Base-by-base conservation (phyloP, 2,888 invertebrate species). In the Perithous albicinctus region DNA sequence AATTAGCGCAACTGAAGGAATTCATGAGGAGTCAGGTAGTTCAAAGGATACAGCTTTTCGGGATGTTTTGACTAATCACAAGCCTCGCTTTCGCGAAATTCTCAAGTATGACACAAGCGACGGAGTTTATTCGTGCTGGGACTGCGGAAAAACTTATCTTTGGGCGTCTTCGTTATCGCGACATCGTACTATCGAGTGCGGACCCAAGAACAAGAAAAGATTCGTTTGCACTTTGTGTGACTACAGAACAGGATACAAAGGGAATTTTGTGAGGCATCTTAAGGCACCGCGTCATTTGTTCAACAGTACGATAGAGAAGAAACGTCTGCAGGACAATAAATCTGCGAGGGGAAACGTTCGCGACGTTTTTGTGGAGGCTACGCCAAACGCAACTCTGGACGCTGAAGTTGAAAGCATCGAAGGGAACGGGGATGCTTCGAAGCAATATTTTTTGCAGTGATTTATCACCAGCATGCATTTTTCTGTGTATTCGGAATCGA, bases 111-210 rank as follows among this genome's bases (percentile, higher is more conserved):
- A 59, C 6, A 41, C 73, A 1, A 82, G 38, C 7, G 67, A 84
- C 66, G 83, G 85, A 10, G 76, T 75, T 12, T 82, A 80, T 51
- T 43, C 69, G 5, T 86, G 86, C 26, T 79, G 84, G 83, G 85
- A 84, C 32, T 86, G 86, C 20, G 85, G 82, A 7, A 84, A 74
- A 69, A n/a, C 63, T 5, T 86, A 86, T 48, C 73, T 72, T n/a
- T 83, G 84, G 83, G 80, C 80, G 6, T 83, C 85, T 1, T 85
- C 86, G 7, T 75, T 86, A 20, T 86, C 84, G 15, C 82, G 86
- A 38, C 86, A 86, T 73, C 77, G 84, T 3, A 69, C 76, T n/a
- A 81, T 85, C 61, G 80, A 81, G 10, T 85, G 85, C 54, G 84
- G 84, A 41, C 82, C 85, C 0, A 85, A 56, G 38, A 76, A 82